phyloP scores from a whole-genome alignment of 1,140 invertebrate genomes.

The Dysdera silvatica region DNA sequence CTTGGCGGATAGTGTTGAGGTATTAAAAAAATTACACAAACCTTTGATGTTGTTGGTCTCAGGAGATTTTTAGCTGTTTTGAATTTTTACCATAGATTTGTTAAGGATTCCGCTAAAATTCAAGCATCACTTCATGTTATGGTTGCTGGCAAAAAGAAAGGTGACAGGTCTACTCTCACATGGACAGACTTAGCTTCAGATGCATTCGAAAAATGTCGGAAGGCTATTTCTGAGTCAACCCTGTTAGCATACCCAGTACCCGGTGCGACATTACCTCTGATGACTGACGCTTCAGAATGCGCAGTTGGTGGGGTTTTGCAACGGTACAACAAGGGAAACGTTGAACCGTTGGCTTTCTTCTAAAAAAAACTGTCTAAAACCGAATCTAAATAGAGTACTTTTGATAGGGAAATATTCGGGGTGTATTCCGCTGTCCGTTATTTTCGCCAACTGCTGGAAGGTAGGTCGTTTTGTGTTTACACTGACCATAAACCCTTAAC shows the following conservation, averaged over 20 bases:
- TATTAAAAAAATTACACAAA: conserved; percentile 38
- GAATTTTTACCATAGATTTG: conserved; percentile 43
- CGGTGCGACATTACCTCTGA: neutral
- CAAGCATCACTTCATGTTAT: conserved; percentile 18
- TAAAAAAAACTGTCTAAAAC: conserved; percentile 19
- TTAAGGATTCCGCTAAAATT: conserved; percentile 33
- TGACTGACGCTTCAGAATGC: conserved; percentile 21
- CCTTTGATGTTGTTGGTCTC: conserved; percentile 38
- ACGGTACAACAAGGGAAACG: neutral
- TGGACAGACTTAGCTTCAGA: neutral
- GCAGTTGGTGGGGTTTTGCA: conserved; percentile 23
- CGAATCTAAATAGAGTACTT: conserved; percentile 29
- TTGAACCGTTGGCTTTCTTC: conserved; percentile 27
- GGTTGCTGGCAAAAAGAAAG: neutral
- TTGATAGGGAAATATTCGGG: conserved; percentile 36
- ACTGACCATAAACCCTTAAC: conserved; percentile 39
- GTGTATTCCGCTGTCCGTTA: conserved; percentile 33
- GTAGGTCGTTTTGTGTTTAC: conserved; percentile 35
- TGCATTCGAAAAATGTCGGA: neutral
- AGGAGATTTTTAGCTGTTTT: conserved; percentile 40
- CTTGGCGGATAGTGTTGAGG: conserved; percentile 38
- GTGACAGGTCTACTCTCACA: neutral
- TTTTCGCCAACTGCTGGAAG: conserved; percentile 37
- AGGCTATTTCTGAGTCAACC: neutral
- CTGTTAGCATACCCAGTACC: conserved; percentile 33